These are phyloP conservation scores for Morelia viridis DNA, from an alignment of 2,797 vertebrate genomes.

Conservation along the genomic window DNA sequence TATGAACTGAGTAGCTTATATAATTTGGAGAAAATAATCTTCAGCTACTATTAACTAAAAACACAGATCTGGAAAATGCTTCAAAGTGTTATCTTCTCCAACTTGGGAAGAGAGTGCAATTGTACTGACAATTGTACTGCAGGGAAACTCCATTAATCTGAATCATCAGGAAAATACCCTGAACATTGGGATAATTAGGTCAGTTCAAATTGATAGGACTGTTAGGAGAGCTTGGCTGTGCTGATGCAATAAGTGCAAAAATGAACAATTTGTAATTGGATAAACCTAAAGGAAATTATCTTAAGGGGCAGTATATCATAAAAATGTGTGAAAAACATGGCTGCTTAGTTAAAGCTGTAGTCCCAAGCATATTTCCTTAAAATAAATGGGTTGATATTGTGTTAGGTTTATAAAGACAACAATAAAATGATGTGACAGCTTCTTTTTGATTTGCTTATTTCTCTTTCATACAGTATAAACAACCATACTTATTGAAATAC, in stretches of 20 bases:
- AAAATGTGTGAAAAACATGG: not conserved
- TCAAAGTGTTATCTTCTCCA: not conserved
- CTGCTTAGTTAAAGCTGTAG: not conserved
- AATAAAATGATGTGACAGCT: not conserved
- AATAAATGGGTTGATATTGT: not conserved
- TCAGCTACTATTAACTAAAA: not conserved
- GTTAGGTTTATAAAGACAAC: not conserved
- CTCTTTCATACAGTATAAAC: not conserved
- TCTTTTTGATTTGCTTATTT: not conserved
- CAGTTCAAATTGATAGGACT: constrained; percentile 6
- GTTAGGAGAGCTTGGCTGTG: not conserved
- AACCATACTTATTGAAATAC: not conserved
- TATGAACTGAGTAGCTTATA: not conserved
- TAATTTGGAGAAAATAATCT: not conserved
- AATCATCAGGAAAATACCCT: not conserved
- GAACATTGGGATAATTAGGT: constrained; percentile 13
- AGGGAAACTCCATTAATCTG: not conserved
- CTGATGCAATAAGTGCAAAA: constrained; percentile 1
- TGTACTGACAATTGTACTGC: not conserved
- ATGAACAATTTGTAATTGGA: constrained; percentile 2
- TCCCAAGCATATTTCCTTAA: not conserved
- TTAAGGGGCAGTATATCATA: not conserved
- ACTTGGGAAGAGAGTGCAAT: not conserved
- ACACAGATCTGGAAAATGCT: not conserved
- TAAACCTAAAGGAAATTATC: not conserved